These are phyloP conservation scores for Melanotaenia nigrans DNA, from an alignment of 2,797 vertebrate species.

Conservation along the genomic window DNA sequence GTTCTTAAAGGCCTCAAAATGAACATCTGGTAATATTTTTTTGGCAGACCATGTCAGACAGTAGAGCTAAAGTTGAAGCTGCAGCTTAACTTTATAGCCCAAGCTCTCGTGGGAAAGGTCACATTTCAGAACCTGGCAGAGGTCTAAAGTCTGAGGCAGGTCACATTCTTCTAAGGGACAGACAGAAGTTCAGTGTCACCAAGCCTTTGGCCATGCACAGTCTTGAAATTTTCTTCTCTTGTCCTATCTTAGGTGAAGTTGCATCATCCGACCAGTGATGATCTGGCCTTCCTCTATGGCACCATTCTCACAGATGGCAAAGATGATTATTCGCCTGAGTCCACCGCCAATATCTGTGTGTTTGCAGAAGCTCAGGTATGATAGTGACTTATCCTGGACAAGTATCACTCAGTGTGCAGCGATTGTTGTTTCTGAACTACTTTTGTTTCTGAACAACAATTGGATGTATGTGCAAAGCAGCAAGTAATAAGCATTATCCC, in stretches of 20 bases:
- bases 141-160: not conserved
- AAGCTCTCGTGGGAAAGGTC: not conserved
- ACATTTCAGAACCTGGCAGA: not conserved
- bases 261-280: slow-evolving; percentile 88
- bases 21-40: slow-evolving; percentile 8
- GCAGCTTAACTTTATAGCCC: not conserved
- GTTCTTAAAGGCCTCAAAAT: not conserved
- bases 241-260: slow-evolving; percentile 85
- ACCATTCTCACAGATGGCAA: slow-evolving; percentile 96
- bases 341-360: slow-evolving; percentile 93
- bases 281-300: slow-evolving; percentile 94
- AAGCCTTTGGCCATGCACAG: not conserved
- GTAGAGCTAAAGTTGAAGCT: not conserved
- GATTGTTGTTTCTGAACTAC: not conserved
- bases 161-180: not conserved
- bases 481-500: not conserved
- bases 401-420: not conserved
- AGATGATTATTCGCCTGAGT: slow-evolving; percentile 85
- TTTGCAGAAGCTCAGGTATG: slow-evolving; percentile 94
- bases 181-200: not conserved
- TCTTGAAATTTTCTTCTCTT: not conserved
- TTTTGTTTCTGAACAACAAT: not conserved
- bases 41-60: not conserved
- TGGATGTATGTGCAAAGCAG: not conserved
- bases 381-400: not conserved